A percentile compares a stretch with the other conserved stretches of the same genome.
These are phyloP conservation scores for Enteromius trimaculatus DNA, from an alignment of 2,797 vertebrate genomes.

Conservation along the genomic window DNA sequence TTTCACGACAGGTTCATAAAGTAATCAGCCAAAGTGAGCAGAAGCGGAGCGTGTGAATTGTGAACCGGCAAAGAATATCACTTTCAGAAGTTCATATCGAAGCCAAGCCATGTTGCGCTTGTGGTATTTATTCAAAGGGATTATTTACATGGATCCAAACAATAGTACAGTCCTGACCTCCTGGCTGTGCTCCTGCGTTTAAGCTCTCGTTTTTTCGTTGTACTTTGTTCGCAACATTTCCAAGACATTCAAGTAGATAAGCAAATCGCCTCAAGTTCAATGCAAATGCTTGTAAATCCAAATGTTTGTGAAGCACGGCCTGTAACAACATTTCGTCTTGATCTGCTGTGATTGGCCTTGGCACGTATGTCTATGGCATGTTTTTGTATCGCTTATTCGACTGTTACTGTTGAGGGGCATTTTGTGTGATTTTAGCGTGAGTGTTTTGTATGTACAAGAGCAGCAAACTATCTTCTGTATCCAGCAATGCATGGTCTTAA, in stretches of 20 bases:
- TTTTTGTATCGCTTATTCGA: constrained; percentile 6
- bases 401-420: constrained; percentile 9
- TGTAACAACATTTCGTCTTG: constrained; percentile 56
- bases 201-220: constrained; percentile 36
- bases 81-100: constrained; percentile 54
- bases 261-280: constrained; percentile 68
- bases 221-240: constrained; percentile 73
- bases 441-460: constrained; percentile 52
- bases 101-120: constrained; percentile 58
- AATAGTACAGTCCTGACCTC: constrained; percentile 47
- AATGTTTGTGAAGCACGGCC: constrained; percentile 53
- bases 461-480: constrained; percentile 67
- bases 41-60: constrained; percentile 49
- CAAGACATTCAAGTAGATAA: constrained; percentile 68
- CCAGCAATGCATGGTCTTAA: constrained; percentile 69
- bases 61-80: constrained; percentile 51
- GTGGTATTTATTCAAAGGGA: constrained; percentile 56
- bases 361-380: constrained; percentile 20
- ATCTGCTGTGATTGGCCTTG: constrained; percentile 36
- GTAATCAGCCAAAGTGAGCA: constrained; percentile 50
- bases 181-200: constrained; percentile 17
- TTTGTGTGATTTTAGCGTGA: constrained; percentile 24
- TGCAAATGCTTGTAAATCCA: constrained; percentile 79
- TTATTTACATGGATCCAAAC: constrained; percentile 60
- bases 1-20: constrained; percentile 57